A percentile compares a stretch with the other conserved stretches of the same genome.
Conservation (phyloP, 2,888 invertebrate genomes). For the Leucophenga maculata region DNA sequence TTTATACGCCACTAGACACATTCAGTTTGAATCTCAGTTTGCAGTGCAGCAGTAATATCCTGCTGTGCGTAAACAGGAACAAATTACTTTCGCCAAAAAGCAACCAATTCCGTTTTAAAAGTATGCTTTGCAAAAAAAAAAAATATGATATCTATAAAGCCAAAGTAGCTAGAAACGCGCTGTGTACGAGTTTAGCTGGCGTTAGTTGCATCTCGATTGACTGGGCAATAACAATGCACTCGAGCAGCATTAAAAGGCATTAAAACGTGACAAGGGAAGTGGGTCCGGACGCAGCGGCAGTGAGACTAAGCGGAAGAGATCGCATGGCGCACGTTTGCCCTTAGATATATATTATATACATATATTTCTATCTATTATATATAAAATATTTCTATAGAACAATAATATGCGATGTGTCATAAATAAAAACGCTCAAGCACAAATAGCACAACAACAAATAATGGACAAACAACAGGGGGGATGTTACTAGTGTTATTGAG, state of each 20-base stretch:
- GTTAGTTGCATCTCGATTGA: slow-evolving; percentile 9
- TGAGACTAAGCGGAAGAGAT: neutral
- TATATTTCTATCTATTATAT: neutral
- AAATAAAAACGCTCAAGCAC: slow-evolving; percentile 21
- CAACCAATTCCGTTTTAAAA: slow-evolving; percentile 53
- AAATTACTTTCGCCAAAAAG: slow-evolving; percentile 67
- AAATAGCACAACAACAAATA: slow-evolving; percentile 9
- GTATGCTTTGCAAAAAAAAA: neutral
- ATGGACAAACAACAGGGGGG: slow-evolving; percentile 2
- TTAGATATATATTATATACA: neutral
- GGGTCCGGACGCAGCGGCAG: neutral
- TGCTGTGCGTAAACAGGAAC: slow-evolving; percentile 68
- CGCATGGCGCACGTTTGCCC: slow-evolving; percentile 13
- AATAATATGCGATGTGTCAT: slow-evolving; percentile 20
- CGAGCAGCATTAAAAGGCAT: slow-evolving; percentile 9
- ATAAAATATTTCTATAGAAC: neutral
- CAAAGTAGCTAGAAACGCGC: neutral
- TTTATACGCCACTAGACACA: slow-evolving; percentile 55
- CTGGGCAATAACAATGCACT: slow-evolving; percentile 19
- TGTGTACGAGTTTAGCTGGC: neutral
- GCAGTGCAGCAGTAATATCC: slow-evolving; percentile 45
- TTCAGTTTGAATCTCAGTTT: neutral
- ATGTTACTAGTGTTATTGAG: no score
- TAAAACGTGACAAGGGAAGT: neutral
- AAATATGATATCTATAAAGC: slow-evolving; percentile 16